These are phyloP conservation scores for Lepas anatifera DNA, from an alignment of 2,888 invertebrate genomes.

Conservation along the genomic window DNA sequence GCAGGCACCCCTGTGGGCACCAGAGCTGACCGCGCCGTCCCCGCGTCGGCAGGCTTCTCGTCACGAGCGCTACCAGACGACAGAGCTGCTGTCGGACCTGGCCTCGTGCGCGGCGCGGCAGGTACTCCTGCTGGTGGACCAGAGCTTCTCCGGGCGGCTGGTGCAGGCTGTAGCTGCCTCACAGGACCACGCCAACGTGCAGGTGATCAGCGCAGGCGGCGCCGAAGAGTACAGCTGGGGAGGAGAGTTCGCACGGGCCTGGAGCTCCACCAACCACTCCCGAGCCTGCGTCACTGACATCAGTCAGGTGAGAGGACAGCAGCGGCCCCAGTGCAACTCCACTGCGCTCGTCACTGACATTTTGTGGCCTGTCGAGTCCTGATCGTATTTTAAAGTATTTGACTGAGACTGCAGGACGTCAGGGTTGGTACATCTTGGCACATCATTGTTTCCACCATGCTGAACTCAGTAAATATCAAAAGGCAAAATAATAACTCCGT, in stretches of 20 bases:
- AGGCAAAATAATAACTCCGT: no score
- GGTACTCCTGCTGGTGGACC: constrained; percentile 39
- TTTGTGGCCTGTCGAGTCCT: no score
- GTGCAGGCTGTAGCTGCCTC: constrained; percentile 32
- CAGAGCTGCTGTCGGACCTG: constrained; percentile 39
- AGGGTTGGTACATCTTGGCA: no score
- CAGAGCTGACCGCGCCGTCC: no score
- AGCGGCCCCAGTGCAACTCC: no score
- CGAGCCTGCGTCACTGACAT: constrained; percentile 33
- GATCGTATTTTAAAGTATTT: no score
- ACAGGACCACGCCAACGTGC: constrained; percentile 31
- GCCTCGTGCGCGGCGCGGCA: constrained; percentile 36
- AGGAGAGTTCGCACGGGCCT: constrained; percentile 33
- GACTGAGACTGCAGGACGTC: no score
- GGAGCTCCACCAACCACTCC: constrained; percentile 32
- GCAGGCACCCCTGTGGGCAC: no score
- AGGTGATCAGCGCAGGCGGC: constrained; percentile 29
- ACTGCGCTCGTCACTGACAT: background rate
- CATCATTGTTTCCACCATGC: no score
- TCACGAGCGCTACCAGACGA: constrained; percentile 37
- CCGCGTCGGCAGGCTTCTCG: constrained; percentile 33
- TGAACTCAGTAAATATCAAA: no score
- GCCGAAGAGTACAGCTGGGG: constrained; percentile 33
- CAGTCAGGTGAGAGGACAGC: constrained; percentile 16
- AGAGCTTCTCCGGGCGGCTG: constrained; percentile 37